phyloP scores from a whole-genome alignment of 2,888 invertebrate species.

The Crossocerus cetratus region DNA sequence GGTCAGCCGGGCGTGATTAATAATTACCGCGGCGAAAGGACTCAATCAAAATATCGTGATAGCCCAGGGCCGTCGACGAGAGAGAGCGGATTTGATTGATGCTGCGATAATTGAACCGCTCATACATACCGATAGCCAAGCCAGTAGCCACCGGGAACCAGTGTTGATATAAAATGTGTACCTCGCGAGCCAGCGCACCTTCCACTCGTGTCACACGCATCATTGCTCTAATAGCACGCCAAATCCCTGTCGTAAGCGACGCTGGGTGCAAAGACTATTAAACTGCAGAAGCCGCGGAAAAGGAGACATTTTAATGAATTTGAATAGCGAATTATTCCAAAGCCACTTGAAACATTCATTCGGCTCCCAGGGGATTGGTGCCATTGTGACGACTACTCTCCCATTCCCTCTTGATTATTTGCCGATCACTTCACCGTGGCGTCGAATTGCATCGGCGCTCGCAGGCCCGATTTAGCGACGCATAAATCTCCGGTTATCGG shows the following conservation, averaged over 20 bases:
- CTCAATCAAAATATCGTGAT: slow-evolving; percentile 1
- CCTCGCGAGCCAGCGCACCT: no score
- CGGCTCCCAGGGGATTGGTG: no score
- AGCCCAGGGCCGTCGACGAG: background rate
- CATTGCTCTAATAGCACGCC: no score
- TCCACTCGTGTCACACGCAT: no score
- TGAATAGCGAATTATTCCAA: no score
- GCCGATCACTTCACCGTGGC: slow-evolving; percentile 16
- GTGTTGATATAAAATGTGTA: no score
- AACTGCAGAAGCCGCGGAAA: no score
- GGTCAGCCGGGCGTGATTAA: background rate
- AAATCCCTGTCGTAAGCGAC: no score
- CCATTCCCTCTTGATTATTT: slow-evolving; percentile 7
- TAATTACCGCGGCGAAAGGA: background rate
- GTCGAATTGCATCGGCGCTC: slow-evolving; percentile 1
- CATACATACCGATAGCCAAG: background rate
- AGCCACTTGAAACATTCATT: no score
- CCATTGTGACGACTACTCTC: no score
- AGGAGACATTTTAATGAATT: no score
- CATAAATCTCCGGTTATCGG: background rate
- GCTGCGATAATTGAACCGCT: slow-evolving; percentile 1
- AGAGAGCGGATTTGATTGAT: background rate
- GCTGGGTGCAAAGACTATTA: no score
- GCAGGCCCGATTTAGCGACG: background rate
- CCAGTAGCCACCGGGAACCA: background rate